phyloP scores from a whole-genome alignment of 2,797 vertebrate genomes.

The Glyptemys insculpta region DNA sequence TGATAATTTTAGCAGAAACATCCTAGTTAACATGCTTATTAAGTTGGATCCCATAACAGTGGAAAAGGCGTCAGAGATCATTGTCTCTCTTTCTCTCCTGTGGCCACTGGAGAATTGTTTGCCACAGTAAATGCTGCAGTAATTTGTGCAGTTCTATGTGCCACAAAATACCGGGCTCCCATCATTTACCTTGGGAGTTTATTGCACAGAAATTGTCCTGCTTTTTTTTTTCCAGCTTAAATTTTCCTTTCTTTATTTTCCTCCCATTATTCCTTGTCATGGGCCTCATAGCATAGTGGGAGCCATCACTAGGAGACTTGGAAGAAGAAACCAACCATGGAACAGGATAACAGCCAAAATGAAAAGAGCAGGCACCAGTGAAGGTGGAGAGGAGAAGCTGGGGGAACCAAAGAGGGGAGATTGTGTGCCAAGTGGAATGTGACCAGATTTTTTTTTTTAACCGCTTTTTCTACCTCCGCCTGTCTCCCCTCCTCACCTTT shows the following conservation, averaged over 20 bases:
- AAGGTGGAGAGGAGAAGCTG: neutral
- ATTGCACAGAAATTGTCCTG: neutral
- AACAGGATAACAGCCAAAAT: neutral
- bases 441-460: neutral
- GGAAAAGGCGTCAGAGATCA: fast-evolving
- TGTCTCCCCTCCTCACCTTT: neutral
- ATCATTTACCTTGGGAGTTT: neutral
- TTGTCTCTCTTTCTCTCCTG: neutral
- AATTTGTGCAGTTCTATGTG: neutral
- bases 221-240: neutral
- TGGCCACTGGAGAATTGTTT: neutral
- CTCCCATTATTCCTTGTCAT: neutral
- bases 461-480: neutral
- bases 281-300: neutral
- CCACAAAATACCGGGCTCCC: neutral
- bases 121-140: neutral
- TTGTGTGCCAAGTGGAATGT: fast-evolving
- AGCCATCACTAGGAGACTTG: neutral
- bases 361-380: neutral
- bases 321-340: neutral
- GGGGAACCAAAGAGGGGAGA: neutral
- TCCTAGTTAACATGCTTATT: neutral
- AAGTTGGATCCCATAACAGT: neutral
- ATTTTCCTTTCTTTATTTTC: neutral
- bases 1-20: neutral